Evolutionary conservation across 2,888 invertebrate genomes (phyloP), one percentile per base, ranked within the genome.

Genomic region (Orchesella flavescens): DNA sequence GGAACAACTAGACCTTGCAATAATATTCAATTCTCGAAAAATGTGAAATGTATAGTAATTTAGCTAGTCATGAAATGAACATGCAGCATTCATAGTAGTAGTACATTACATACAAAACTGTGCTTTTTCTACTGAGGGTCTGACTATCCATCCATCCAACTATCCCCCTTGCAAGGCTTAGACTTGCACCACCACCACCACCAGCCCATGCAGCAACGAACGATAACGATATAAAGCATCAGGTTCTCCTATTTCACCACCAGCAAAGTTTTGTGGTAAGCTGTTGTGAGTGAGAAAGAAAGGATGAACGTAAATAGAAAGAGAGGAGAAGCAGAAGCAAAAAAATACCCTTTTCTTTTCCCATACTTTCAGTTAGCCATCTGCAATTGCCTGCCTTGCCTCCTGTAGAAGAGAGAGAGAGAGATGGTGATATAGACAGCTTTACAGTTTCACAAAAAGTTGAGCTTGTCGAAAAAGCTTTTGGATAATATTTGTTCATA

Each of bases 231-330:
- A n/a, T 5, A 34, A 69, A 77, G 71, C 71, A 71, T 78, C 78
- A 78, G 71, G 78, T 78, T 63, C 78, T 78, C 78, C 61, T 71
- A 63, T 78, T 78, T 78, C 78, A 78, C 78, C 78, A 77, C 13
- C 65, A 72, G 63, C 68, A 61, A 66, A 44, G 66, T 34, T n/a
- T 69, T 43, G 46, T 19, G 43, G 13, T 21, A 24, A 71, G 71
- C 59, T 71, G 53, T 57, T 65, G 68, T 44, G 17, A 19, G 53
- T 59, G 13, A 34, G 63, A 77, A 69, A 78, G 78, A 71, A 78
- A 78, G 78, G 78, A 63, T 71, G 34, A 46, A 65, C 49, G 59
- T 59, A 59, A 43, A 44, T 59, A 79, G 59, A 66, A 24, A 43
- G 21, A 79, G 79, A 34, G 43, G 17, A 13, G 17, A 79, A 63